Base-by-base conservation (phyloP, 2,888 invertebrate genomes). In the Catotricha subobsoleta region DNA sequence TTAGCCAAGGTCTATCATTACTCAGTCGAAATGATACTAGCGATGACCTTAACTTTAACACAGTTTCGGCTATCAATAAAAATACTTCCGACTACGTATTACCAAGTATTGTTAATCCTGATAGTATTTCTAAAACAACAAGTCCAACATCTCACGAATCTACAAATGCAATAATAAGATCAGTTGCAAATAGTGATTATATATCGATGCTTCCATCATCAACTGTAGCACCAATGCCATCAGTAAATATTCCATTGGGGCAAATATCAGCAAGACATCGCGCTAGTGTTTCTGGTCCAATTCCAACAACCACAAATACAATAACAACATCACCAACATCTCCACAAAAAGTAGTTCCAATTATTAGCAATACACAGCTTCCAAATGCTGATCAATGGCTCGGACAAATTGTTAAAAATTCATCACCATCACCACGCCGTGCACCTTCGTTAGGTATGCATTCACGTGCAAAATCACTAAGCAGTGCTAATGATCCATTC, bases 311-410 rank as follows among this genome's bases (percentile, higher is more conserved):
- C n/a, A 45, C 52, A 12, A 49, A 52, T 23, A 53, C 48, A 34
- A 45, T 48, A 46, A 48, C 30, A 28, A 47, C 41, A 15, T 44
- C 30, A 13, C 44, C 42, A 28, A 48, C 36, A 27, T 44, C 25
- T 33, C 50, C 42, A 31, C 46, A 47, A 43, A 46, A 46, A 20
- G 43, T 52, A 45, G 48, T 51, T 45, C 48, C 65, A 55, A 51
- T 62, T 16, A 63, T 64, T 46, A 52, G 60, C 3, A 57, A 64
- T 3, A 33, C 10, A 29, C 35, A 40, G 19, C 66, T 81, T 56
- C 84, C 83, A 20, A 79, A 77, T 59, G 81, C 84, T 1, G 84
- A 84, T 51, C 83, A 83, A 52, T 84, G 83, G 84, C 62, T 86
- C 48, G 82, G 80, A 8, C 74, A 78, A 50, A 72, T 81, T 34